phyloP scores from a whole-genome alignment of 2,797 vertebrate species.

The Takifugu ocellatus region DNA sequence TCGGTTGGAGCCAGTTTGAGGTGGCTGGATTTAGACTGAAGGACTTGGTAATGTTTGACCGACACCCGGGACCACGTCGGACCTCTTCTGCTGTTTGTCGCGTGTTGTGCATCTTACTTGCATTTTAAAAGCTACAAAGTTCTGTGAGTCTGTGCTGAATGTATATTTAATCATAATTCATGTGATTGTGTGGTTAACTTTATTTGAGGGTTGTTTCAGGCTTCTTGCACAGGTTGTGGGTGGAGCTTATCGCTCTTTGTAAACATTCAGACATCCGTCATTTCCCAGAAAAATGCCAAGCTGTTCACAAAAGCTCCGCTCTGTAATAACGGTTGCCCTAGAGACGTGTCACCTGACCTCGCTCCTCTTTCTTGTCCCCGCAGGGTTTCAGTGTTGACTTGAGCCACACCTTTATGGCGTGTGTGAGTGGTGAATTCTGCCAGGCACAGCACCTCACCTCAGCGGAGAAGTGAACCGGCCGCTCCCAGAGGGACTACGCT shows the following conservation, averaged over 20 bases:
- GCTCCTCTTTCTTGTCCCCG: slow-evolving; percentile 20
- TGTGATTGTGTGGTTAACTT: not conserved
- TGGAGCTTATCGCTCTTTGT: no score
- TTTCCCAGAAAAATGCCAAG: no score
- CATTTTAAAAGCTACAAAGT: slow-evolving; percentile 12
- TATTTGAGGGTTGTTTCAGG: no score
- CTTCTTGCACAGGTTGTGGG: no score
- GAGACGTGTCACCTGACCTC: not conserved
- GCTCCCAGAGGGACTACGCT: slow-evolving; percentile 78
- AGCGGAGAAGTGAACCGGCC: slow-evolving; percentile 92
- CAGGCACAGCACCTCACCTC: slow-evolving; percentile 98
- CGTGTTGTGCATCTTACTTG: slow-evolving; percentile 35
- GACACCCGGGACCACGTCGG: slow-evolving; percentile 47
- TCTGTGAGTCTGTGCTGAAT: no score
- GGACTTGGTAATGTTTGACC: slow-evolving; percentile 49
- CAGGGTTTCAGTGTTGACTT: slow-evolving; percentile 92
- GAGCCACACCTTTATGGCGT: slow-evolving; percentile 98
- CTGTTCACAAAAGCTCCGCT: no score
- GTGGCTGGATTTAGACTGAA: slow-evolving; percentile 56
- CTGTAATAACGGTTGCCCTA: no score
- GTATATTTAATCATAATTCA: not conserved
- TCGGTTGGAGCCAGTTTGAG: slow-evolving; percentile 66
- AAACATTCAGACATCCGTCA: no score
- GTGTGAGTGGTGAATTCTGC: slow-evolving; percentile 97
- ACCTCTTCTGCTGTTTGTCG: slow-evolving; percentile 41